Percentiles rank a stretch among this genome's conserved stretches.
These are phyloP conservation scores for Arizona elegans DNA, from an alignment of 2,113 vertebrate genomes.

Conservation along the genomic window DNA sequence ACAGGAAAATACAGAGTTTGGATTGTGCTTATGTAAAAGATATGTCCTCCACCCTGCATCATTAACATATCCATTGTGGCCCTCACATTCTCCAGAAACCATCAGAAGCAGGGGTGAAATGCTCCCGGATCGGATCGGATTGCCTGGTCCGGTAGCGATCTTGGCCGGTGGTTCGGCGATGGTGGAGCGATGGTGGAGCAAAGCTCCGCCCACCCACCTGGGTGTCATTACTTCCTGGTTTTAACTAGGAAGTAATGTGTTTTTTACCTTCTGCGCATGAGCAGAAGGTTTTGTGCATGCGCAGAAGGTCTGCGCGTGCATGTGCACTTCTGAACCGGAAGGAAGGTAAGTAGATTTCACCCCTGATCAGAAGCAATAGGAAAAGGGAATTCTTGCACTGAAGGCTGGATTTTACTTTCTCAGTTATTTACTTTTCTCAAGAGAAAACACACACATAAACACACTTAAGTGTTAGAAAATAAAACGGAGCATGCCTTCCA, in stretches of 20 bases:
- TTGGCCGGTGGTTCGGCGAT: no score
- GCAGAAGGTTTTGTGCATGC: no score
- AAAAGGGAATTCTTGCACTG: background rate
- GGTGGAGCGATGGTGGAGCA: no score
- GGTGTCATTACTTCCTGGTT: no score
- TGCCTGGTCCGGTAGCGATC: no score
- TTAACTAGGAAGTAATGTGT: no score
- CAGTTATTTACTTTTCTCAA: background rate
- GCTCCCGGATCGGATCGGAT: no score
- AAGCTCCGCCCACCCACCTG: no score
- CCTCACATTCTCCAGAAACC: background rate
- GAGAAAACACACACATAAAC: background rate
- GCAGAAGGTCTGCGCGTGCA: no score
- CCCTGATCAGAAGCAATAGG: background rate
- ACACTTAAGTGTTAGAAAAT: background rate
- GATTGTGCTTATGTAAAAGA: background rate
- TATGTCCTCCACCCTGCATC: background rate
- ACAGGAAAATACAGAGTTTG: background rate
- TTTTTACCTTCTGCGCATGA: no score
- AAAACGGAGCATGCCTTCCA: background rate
- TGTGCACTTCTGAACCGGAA: no score
- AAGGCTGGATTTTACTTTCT: background rate
- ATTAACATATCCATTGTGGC: background rate
- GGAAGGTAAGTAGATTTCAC: no score
- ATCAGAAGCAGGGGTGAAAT: background rate